Evolutionary conservation across 1,140 invertebrate genomes (phyloP).

Genomic region (Diorhabda carinulata): DNA sequence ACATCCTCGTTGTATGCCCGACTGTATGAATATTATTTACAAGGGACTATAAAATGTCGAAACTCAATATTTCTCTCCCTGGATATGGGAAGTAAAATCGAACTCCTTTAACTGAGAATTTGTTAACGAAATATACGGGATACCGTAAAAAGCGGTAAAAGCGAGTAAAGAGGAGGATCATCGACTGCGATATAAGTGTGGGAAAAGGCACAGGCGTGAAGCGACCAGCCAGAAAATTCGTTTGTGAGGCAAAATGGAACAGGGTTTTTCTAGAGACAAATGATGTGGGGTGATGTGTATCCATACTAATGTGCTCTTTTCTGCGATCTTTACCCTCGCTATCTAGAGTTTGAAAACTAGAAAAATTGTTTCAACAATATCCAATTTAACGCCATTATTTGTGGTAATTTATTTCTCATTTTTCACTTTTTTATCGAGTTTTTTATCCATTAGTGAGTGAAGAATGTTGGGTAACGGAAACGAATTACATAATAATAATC

Average conservation of each 20-base stretch:
- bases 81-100: not conserved
- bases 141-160: constrained; percentile 31
- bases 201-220: constrained; percentile 32
- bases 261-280: constrained; percentile 47
- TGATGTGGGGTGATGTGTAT: constrained; percentile 45
- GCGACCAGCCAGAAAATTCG: constrained; percentile 47
- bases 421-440: not conserved
- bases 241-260: constrained; percentile 48
- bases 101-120: constrained; percentile 18
- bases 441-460: too few relatives aligned
- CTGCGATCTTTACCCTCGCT: constrained; percentile 11
- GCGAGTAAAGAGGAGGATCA: constrained; percentile 27
- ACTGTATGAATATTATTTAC: too few relatives aligned
- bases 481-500: too few relatives aligned
- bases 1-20: too few relatives aligned
- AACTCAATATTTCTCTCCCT: not conserved
- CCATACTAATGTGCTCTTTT: constrained; percentile 42
- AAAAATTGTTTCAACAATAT: constrained; percentile 23
- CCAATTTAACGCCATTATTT: constrained; percentile 19
- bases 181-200: constrained; percentile 32
- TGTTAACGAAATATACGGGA: constrained; percentile 31
- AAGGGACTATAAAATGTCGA: not conserved
- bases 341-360: constrained; percentile 23
- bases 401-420: constrained; percentile 15
- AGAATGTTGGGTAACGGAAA: too few relatives aligned